phyloP scores from a whole-genome alignment of 92 coral and sea anemone genomes.

The Epizoanthus fatuus region DNA sequence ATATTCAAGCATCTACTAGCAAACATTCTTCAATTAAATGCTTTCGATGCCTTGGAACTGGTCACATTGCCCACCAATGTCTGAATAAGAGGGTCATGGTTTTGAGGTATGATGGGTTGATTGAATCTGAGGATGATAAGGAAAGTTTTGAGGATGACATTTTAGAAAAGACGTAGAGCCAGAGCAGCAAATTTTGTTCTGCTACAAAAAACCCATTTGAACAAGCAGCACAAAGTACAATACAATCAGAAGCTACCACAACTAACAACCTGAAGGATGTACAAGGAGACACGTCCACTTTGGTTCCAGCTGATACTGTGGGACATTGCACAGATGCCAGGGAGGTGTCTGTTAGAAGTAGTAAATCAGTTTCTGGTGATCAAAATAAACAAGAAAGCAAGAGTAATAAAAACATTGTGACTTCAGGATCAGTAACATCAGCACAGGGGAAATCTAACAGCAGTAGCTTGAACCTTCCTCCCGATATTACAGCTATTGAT shows the following conservation, averaged over 20 bases:
- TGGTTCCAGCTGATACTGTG: not conserved
- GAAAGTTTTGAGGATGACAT: conserved; percentile 1
- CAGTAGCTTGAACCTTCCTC: conserved; percentile 35
- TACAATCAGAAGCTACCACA: not conserved
- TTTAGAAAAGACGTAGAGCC: conserved; percentile 7
- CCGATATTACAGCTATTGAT: conserved; percentile 65
- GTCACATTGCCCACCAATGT: no score
- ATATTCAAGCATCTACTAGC: no score
- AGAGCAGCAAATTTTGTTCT: conserved; percentile 2
- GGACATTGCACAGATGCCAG: not conserved
- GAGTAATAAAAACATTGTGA: not conserved
- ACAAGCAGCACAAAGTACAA: not conserved
- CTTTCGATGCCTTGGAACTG: no score
- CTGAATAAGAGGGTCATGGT: no score
- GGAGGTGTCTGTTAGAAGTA: not conserved
- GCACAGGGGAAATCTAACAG: not conserved
- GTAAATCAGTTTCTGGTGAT: not conserved
- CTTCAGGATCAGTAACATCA: no score
- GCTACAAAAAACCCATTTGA: not conserved
- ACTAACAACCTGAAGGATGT: not conserved
- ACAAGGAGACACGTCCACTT: not conserved
- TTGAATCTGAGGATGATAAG: no score
- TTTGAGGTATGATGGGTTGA: no score
- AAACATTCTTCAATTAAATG: no score
- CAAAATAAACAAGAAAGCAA: not conserved